These are phyloP conservation scores for Chamaea fasciata DNA, from an alignment of 2,113 vertebrate species.

Conservation along the genomic window DNA sequence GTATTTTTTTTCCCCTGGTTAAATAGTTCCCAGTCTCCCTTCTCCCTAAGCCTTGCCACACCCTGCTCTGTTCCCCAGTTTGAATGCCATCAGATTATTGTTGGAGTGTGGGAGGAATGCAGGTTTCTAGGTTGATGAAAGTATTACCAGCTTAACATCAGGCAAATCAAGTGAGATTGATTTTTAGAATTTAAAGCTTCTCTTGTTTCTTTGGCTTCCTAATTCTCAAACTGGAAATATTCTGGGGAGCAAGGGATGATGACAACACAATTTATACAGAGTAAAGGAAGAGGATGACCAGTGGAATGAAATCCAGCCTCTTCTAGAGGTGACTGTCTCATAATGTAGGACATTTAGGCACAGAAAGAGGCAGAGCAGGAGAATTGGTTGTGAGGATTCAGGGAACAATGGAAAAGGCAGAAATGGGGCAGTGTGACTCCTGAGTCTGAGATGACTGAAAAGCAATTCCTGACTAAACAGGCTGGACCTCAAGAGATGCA, in stretches of 20 bases:
- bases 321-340: neutral
- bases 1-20: fast-evolving
- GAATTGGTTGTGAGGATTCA: neutral
- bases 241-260: neutral
- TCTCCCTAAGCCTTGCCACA: neutral
- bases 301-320: neutral
- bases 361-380: neutral
- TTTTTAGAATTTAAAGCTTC: neutral
- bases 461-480: neutral
- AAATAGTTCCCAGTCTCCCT: neutral
- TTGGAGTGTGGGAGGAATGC: neutral
- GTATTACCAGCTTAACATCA: neutral
- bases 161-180: neutral
- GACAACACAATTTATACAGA: neutral
- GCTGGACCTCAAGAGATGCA: neutral
- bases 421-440: neutral
- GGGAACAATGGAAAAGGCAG: neutral
- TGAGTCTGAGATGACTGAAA: fast-evolving
- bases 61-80: neutral
- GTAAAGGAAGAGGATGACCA: neutral
- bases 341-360: neutral
- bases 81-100: neutral
- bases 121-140: neutral
- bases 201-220: neutral
- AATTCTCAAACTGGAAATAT: neutral